Conservation (phyloP, 2,113 vertebrate genomes). For the Dicrurus megarhynchus region DNA sequence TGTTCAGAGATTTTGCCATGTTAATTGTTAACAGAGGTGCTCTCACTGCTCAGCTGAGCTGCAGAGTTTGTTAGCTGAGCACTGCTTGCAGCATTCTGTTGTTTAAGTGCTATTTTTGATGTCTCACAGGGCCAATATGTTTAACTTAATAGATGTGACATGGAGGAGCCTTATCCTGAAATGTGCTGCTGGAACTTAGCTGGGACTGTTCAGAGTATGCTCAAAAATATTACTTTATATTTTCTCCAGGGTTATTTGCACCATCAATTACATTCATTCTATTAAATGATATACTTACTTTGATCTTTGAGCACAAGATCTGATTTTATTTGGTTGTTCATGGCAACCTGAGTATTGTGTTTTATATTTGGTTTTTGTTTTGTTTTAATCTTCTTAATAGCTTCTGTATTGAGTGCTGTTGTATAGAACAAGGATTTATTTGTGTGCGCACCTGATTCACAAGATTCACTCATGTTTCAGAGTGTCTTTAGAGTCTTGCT, state of each 20-base stretch:
- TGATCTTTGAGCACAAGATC: background rate
- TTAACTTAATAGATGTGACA: background rate
- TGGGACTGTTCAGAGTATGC: background rate
- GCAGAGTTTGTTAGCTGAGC: background rate
- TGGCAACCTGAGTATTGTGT: background rate
- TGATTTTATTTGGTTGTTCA: background rate
- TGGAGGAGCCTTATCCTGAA: background rate
- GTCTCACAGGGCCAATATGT: accelerated
- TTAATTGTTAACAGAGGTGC: conserved; percentile 15
- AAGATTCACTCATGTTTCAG: background rate
- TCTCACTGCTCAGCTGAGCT: background rate
- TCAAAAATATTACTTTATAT: background rate
- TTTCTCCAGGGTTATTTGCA: background rate
- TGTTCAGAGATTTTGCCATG: background rate
- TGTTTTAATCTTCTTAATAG: background rate
- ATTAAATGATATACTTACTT: background rate
- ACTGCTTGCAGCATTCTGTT: background rate
- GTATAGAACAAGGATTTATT: background rate
- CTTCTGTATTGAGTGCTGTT: background rate
- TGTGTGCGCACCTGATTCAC: background rate
- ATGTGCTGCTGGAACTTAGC: background rate
- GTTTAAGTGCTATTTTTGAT: background rate
- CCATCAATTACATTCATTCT: background rate
- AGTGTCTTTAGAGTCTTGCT: background rate
- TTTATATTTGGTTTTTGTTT: background rate